phyloP scores from a whole-genome alignment of 2,113 vertebrate genomes.

The Odocoileus hemionus region DNA sequence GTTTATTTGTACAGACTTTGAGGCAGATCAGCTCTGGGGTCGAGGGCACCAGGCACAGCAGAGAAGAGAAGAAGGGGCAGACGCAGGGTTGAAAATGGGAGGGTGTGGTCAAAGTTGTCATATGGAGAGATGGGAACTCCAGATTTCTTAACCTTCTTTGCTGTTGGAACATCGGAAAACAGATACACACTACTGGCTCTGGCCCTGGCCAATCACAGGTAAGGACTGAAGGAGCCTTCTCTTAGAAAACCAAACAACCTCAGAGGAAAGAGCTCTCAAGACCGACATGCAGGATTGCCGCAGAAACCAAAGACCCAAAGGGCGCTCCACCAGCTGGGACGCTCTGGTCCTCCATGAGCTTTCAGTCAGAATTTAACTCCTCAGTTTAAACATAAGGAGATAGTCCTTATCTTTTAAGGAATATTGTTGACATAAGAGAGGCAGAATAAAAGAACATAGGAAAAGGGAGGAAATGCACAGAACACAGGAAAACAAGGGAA shows the following conservation, averaged over 20 bases:
- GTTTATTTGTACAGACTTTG: background rate
- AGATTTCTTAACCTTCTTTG: background rate
- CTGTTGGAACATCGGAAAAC: background rate
- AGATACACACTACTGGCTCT: background rate
- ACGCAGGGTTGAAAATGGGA: background rate
- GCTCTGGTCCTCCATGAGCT: background rate
- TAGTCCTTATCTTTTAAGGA: background rate
- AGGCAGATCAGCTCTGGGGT: background rate
- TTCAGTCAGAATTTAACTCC: background rate
- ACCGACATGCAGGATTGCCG: too few relatives aligned
- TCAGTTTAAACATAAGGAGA: background rate
- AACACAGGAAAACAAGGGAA: background rate
- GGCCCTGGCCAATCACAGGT: background rate
- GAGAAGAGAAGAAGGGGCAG: background rate
- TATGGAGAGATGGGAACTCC: background rate
- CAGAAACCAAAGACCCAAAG: background rate
- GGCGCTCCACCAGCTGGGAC: background rate
- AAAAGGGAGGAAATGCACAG: background rate
- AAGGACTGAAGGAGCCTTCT: background rate
- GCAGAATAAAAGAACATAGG: background rate
- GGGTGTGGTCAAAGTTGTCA: background rate
- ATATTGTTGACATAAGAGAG: background rate
- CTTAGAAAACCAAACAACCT: background rate
- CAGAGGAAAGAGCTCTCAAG: background rate
- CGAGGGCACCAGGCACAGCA: background rate